These are phyloP conservation scores for Spisula solida DNA, from an alignment of 2,888 invertebrate genomes.

Conservation along the genomic window DNA sequence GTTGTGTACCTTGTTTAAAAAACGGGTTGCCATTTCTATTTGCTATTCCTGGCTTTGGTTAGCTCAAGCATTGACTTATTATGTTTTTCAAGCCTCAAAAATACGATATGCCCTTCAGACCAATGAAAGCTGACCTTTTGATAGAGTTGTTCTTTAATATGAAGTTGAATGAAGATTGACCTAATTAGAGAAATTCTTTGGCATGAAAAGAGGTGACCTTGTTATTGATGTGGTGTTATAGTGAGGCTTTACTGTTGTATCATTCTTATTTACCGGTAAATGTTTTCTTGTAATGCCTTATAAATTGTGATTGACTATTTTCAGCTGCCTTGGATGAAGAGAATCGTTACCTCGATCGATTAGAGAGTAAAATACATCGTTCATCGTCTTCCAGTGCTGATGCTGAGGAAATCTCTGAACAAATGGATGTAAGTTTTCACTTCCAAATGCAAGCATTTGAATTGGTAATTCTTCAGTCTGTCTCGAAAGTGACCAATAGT, in stretches of 20 bases:
- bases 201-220: background rate
- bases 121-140: no score
- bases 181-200: no score
- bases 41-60: no score
- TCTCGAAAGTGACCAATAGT: background rate
- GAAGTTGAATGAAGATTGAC: background rate
- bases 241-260: background rate
- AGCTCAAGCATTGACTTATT: no score
- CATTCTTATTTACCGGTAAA: background rate
- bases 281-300: no score
- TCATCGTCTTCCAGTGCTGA: constrained; percentile 92
- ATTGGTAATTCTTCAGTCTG: no score
- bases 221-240: background rate
- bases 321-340: constrained; percentile 93
- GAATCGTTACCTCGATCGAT: constrained; percentile 93
- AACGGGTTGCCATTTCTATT: no score
- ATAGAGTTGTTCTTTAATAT: no score
- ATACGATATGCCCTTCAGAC: no score
- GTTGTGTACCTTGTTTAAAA: no score
- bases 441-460: no score
- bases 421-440: constrained; percentile 92
- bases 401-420: constrained; percentile 97
- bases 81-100: no score
- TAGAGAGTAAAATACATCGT: constrained; percentile 92
- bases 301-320: constrained; percentile 63